A percentile compares a stretch with the other conserved stretches of the same genome.
Evolutionary conservation across 2,797 vertebrate species (phyloP).

Genomic region (Notoglanidium macrostoma): DNA sequence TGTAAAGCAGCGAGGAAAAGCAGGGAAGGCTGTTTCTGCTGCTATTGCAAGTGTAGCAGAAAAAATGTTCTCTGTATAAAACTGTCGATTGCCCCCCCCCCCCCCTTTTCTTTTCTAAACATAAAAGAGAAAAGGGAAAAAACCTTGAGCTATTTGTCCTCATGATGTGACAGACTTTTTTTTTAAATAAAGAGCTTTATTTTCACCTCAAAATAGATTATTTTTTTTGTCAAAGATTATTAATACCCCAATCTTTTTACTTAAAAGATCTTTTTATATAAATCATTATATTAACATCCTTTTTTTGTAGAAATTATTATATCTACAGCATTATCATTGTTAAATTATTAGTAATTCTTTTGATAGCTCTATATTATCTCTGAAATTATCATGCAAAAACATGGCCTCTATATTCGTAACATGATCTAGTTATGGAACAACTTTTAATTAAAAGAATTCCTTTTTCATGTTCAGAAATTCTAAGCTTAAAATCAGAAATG

Average conservation of each 20-base stretch:
- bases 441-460: background rate
- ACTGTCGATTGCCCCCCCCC: too few relatives aligned
- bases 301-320: background rate
- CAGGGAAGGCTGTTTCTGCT: background rate
- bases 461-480: background rate
- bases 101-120: background rate
- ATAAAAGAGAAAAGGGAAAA: background rate
- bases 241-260: background rate
- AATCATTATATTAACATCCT: background rate
- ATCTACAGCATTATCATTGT: background rate
- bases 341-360: background rate
- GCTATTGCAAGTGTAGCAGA: background rate
- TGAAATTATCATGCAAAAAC: background rate
- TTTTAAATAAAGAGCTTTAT: background rate
- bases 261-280: background rate
- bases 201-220: background rate
- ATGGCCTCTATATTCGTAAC: background rate
- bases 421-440: background rate
- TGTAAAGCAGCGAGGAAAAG: background rate
- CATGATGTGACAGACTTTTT: background rate
- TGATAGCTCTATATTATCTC: background rate
- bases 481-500: background rate
- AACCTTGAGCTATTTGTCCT: background rate
- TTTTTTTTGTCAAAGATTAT: background rate
- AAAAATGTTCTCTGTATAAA: constrained; percentile 6